Conservation (phyloP, 1,140 invertebrate genomes). For the Thaumatotibia leucotreta region DNA sequence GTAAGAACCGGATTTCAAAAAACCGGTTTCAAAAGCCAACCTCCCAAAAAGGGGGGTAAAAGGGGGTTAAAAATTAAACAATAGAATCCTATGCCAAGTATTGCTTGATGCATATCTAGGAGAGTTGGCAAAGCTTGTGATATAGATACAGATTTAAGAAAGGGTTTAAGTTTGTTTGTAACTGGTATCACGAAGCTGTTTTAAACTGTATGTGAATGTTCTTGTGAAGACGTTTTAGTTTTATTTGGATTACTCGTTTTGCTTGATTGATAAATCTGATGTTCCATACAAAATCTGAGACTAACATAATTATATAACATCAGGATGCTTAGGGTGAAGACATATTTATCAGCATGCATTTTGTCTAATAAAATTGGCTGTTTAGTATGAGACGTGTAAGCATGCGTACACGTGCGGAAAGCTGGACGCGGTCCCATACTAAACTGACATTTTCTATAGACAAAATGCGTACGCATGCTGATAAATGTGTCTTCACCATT, state of each 20-base stretch:
- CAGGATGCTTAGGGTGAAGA: no score
- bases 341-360: no score
- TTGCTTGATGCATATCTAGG: conserved; percentile 46
- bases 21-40: conserved; percentile 25
- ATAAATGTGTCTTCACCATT: no score
- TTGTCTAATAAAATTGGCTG: no score
- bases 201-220: background rate
- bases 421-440: no score
- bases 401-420: no score
- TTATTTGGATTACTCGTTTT: background rate
- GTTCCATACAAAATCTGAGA: no score
- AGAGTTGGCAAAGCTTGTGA: conserved; percentile 33
- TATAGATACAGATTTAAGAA: background rate
- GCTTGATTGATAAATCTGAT: no score
- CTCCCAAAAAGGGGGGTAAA: conserved; percentile 22
- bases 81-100: conserved; percentile 42
- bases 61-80: conserved; percentile 53
- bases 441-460: no score
- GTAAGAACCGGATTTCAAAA: background rate
- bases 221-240: background rate
- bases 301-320: no score
- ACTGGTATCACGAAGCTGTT: background rate
- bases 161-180: background rate
- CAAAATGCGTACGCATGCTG: no score
- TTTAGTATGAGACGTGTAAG: no score